phyloP scores from a whole-genome alignment of 2,888 invertebrate species.

The Copidosoma aretas region DNA sequence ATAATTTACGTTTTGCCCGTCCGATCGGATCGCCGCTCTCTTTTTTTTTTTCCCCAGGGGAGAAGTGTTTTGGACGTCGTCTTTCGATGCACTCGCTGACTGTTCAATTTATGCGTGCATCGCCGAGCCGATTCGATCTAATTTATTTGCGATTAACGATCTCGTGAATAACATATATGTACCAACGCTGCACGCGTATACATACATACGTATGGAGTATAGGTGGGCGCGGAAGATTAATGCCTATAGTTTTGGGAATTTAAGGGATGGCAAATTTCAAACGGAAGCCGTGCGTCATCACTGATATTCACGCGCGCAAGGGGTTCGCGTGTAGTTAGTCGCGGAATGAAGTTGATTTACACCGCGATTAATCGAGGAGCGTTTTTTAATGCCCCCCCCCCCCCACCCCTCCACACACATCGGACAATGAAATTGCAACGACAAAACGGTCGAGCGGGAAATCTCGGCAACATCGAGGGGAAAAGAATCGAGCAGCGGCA shows the following conservation, averaged over 20 bases:
- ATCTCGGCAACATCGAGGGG: neutral
- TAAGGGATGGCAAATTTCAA: neutral
- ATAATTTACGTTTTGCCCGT: conserved; percentile 8
- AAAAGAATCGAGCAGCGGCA: neutral
- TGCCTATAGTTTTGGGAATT: neutral
- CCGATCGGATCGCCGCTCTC: neutral
- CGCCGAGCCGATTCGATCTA: neutral
- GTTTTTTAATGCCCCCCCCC: no score
- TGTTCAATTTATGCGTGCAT: neutral
- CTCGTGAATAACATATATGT: no score
- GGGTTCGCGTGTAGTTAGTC: no score
- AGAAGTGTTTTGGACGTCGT: neutral
- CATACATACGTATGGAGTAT: no score
- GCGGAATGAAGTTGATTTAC: conserved; percentile 11
- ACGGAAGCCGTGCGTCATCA: neutral
- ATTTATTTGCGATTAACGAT: neutral
- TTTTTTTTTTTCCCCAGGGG: neutral
- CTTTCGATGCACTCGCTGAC: neutral
- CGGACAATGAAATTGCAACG: no score
- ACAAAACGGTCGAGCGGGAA: no score
- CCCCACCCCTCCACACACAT: no score
- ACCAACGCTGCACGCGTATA: no score
- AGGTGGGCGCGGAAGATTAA: neutral
- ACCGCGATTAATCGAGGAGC: neutral
- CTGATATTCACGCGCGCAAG: neutral